phyloP scores from a whole-genome alignment of 1,140 invertebrate genomes.

The Acromyrmex heyeri region DNA sequence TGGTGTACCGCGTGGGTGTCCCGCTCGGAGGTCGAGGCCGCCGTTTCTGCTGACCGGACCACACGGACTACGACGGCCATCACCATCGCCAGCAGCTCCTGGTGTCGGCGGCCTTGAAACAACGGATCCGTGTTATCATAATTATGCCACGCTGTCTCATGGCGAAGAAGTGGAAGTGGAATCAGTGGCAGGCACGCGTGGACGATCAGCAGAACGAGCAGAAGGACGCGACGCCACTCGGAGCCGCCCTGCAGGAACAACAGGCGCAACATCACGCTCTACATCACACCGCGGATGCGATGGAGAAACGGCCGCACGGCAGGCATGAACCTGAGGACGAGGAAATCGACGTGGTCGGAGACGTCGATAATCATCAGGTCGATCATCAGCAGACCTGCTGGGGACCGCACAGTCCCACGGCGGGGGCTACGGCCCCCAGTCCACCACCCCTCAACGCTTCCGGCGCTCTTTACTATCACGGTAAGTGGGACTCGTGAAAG shows the following conservation, averaged over 20 bases:
- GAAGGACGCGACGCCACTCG: constrained; percentile 47
- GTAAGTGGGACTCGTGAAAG: constrained; percentile 83
- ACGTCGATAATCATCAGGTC: constrained; percentile 81
- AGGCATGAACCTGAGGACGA: constrained; percentile 90
- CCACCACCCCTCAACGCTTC: constrained; percentile 89
- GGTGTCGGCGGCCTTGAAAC: not conserved
- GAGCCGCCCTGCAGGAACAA: constrained; percentile 57
- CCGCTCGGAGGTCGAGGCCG: constrained; percentile 20
- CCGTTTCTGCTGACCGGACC: constrained; percentile 30
- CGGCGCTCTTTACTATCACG: constrained; percentile 89
- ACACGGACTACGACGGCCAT: constrained; percentile 30
- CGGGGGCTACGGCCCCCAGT: constrained; percentile 91
- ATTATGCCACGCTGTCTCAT: constrained; percentile 94
- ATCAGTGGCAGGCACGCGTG: constrained; percentile 91
- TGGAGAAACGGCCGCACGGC: constrained; percentile 68
- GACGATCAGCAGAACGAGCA: constrained; percentile 85
- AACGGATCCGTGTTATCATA: constrained; percentile 30
- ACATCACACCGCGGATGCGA: constrained; percentile 59
- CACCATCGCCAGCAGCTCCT: not conserved
- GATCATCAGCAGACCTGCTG: constrained; percentile 87
- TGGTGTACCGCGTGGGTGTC: constrained; percentile 56
- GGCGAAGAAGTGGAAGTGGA: constrained; percentile 96
- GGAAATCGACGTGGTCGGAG: constrained; percentile 93
- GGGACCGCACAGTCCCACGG: constrained; percentile 91
- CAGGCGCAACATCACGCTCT: constrained; percentile 46